Evolutionary conservation across 37 sponge, comb jelly and placozoan genomes (phyloP).

Genomic region (Axinella damicornis): DNA sequence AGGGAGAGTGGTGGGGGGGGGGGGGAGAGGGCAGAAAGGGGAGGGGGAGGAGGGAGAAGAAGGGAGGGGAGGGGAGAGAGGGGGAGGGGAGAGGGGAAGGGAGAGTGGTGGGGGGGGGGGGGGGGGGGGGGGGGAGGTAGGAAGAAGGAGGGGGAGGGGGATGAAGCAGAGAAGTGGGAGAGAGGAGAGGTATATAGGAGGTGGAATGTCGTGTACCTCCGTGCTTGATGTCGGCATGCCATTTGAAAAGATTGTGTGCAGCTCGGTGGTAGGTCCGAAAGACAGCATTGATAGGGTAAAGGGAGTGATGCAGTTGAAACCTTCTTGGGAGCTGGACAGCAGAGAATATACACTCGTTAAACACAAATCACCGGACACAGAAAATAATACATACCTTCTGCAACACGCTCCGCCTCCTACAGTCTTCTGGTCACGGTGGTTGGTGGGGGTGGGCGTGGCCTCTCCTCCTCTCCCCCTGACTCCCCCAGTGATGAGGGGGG

Average conservation of each 20-base stretch:
- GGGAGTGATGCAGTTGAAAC: constrained; percentile 37
- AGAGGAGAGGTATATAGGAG: background rate
- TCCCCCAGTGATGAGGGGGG: background rate
- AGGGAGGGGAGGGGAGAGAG: too few species aligned
- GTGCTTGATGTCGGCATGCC: constrained; percentile 67
- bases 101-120: too few species aligned
- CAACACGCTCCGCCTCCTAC: background rate
- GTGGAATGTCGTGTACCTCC: constrained; percentile 23
- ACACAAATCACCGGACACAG: too few species aligned
- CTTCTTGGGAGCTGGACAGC: constrained; percentile 6
- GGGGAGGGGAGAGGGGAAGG: too few species aligned
- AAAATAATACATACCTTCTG: background rate
- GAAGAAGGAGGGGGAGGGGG: background rate
- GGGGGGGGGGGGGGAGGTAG: too few species aligned
- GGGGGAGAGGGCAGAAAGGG: too few species aligned
- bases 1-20: too few species aligned
- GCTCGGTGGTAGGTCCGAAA: constrained; percentile 20
- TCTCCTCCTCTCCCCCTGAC: background rate
- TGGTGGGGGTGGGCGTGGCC: background rate
- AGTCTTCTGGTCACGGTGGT: constrained; percentile 4
- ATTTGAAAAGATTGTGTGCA: constrained; percentile 52
- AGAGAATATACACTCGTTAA: background rate
- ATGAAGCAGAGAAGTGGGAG: background rate
- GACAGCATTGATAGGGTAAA: constrained; percentile 40
- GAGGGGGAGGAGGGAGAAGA: too few species aligned